A percentile compares a stretch with the other conserved stretches of the same genome.
Evolutionary conservation across 2,888 invertebrate species (phyloP).

Genomic region (Meiosimyza platycephala): DNA sequence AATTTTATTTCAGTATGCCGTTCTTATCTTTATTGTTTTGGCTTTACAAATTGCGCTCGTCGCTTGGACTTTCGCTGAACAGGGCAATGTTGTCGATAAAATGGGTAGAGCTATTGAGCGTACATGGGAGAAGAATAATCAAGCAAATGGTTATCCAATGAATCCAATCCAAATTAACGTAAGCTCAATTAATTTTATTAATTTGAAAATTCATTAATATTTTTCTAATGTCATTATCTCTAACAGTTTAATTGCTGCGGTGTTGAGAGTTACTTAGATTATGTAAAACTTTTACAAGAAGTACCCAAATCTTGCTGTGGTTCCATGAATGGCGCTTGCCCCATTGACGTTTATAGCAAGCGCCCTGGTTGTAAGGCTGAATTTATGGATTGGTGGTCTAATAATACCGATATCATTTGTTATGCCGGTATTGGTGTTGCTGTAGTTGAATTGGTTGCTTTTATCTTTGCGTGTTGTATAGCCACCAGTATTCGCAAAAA

Average conservation of each 20-base stretch:
- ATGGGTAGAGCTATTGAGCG: conserved; percentile 70
- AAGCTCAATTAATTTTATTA: conserved; percentile 43
- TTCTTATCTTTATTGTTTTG: conserved; percentile 77
- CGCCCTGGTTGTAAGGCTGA: conserved; percentile 50
- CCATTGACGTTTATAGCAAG: conserved; percentile 39
- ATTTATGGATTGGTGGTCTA: conserved; percentile 66
- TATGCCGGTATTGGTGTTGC: conserved; percentile 77
- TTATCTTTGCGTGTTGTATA: conserved; percentile 86
- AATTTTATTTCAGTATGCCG: conserved; percentile 73
- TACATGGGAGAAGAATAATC: conserved; percentile 57
- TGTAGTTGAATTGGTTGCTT: conserved; percentile 77
- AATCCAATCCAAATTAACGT: conserved; percentile 58
- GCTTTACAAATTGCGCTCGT: conserved; percentile 79
- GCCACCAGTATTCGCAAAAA: conserved; percentile 83
- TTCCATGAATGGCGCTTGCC: conserved; percentile 45
- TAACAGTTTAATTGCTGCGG: conserved; percentile 62
- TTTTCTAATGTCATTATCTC: neutral
- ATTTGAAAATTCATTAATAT: neutral
- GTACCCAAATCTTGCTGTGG: conserved; percentile 62
- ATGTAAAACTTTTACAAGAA: conserved; percentile 16
- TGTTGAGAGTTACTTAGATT: conserved; percentile 46
- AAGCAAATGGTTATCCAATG: conserved; percentile 55
- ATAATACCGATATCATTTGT: conserved; percentile 69
- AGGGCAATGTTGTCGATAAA: conserved; percentile 69
- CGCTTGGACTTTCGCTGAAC: conserved; percentile 75